Conservation (phyloP, 2,888 invertebrate species). For the Tenthredo scrophulariae region DNA sequence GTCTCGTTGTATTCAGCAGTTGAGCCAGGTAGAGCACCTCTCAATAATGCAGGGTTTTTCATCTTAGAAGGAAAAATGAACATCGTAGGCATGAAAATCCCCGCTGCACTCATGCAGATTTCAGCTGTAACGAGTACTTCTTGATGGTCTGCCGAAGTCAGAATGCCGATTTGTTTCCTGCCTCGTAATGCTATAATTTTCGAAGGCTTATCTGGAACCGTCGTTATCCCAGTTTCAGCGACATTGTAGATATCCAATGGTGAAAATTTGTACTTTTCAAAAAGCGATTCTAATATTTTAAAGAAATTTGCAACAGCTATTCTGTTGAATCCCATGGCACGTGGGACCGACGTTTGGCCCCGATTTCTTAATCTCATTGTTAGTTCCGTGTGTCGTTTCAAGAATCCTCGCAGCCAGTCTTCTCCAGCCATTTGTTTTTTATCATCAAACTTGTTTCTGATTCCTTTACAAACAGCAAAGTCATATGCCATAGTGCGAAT, state of each 20-base stretch:
- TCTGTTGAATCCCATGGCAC: constrained; percentile 71
- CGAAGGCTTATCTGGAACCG: constrained; percentile 59
- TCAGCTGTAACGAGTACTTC: constrained; percentile 51
- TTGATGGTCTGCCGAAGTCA: constrained; percentile 54
- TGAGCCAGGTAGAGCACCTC: constrained; percentile 58
- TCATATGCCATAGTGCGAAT: constrained; percentile 61
- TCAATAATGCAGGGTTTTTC: constrained; percentile 56
- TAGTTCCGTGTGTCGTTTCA: constrained; percentile 61
- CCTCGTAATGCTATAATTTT: constrained; percentile 54
- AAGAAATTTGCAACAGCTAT: constrained; percentile 63
- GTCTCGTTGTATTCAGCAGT: constrained; percentile 56
- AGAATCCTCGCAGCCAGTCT: constrained; percentile 65
- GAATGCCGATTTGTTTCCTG: constrained; percentile 52
- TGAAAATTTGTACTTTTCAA: constrained; percentile 51
- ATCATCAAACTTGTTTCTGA: constrained; percentile 64
- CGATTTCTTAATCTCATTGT: constrained; percentile 26
- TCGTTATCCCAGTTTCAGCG: constrained; percentile 68
- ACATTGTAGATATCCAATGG: constrained; percentile 65
- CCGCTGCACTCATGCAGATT: constrained; percentile 56
- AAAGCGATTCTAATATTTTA: constrained; percentile 60
- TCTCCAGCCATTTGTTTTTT: constrained; percentile 65
- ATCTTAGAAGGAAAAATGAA: constrained; percentile 54
- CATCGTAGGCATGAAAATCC: constrained; percentile 54
- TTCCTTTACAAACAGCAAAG: constrained; percentile 65
- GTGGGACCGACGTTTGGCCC: constrained; percentile 64